Evolutionary conservation across 2,797 vertebrate genomes (phyloP).

Genomic region (Poecilia picta): DNA sequence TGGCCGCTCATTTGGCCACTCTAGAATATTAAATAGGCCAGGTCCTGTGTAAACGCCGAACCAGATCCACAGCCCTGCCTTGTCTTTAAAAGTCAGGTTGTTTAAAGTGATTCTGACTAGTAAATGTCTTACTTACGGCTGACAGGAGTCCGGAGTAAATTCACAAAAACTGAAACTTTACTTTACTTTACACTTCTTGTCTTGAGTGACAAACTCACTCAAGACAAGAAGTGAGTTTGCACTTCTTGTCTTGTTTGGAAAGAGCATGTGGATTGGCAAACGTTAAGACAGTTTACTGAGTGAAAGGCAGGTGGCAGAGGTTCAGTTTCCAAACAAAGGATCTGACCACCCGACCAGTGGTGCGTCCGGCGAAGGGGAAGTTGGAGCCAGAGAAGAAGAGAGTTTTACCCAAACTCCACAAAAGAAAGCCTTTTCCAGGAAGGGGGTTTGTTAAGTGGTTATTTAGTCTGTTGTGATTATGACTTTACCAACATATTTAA

Average conservation of each 20-base stretch:
- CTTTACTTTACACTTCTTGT: not conserved
- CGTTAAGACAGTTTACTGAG: constrained; percentile 13
- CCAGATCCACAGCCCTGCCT: not conserved
- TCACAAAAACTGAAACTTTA: too few species aligned
- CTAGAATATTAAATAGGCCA: not conserved
- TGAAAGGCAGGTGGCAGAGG: not conserved
- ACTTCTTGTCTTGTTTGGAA: not conserved
- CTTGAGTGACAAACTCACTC: too few species aligned
- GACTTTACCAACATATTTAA: not conserved
- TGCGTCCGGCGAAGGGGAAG: constrained; percentile 16
- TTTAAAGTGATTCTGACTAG: not conserved
- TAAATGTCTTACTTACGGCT: not conserved
- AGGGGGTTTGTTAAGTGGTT: not conserved
- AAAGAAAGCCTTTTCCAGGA: not conserved
- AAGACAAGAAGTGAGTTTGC: too few species aligned
- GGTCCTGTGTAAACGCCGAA: not conserved
- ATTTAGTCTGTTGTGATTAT: not conserved
- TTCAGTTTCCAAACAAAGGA: constrained; percentile 7
- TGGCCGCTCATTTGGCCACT: not conserved
- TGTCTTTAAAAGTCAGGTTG: not conserved
- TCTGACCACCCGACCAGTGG: not conserved
- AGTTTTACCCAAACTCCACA: not conserved
- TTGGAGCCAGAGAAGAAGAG: constrained; percentile 10
- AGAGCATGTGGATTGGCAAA: constrained; percentile 4
- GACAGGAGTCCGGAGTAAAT: not conserved